Percentiles rank a stretch among this genome's conserved stretches.
phyloP scores from a whole-genome alignment of 2,797 vertebrate species.

The Typhlichthys subterraneus region DNA sequence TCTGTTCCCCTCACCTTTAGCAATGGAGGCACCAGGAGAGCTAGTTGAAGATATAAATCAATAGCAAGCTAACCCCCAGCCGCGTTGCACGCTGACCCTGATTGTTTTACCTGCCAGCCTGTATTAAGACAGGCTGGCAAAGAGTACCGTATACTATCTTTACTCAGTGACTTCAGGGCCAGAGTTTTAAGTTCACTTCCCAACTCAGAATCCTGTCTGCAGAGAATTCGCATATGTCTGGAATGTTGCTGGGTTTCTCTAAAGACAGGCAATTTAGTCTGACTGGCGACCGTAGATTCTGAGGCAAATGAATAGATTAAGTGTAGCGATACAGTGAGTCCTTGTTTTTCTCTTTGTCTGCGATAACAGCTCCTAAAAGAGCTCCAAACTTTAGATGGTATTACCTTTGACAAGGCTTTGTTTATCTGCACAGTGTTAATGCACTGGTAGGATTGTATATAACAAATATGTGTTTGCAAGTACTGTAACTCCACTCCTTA shows the following conservation, averaged over 20 bases:
- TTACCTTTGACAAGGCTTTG: slow-evolving; percentile 53
- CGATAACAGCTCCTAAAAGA: slow-evolving; percentile 33
- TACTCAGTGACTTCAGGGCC: not conserved
- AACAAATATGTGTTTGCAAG: slow-evolving; percentile 49
- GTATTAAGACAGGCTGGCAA: slow-evolving; percentile 51
- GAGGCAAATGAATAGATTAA: slow-evolving; percentile 18
- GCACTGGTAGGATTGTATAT: slow-evolving; percentile 15
- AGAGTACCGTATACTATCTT: slow-evolving; percentile 47
- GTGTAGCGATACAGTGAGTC: slow-evolving; percentile 6
- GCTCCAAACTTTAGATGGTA: slow-evolving; percentile 11
- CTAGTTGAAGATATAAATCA: slow-evolving; percentile 74
- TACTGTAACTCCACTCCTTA: slow-evolving; percentile 33
- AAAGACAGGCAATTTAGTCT: too few relatives aligned
- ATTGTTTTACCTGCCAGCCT: slow-evolving; percentile 56
- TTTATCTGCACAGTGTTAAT: slow-evolving; percentile 4
- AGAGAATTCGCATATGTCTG: too few relatives aligned
- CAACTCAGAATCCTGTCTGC: too few relatives aligned
- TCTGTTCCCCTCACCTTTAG: slow-evolving; percentile 71
- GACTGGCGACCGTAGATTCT: not conserved
- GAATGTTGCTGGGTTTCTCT: too few relatives aligned
- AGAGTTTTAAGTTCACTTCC: too few relatives aligned
- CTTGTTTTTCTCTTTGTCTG: slow-evolving; percentile 9
- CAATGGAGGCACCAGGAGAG: slow-evolving; percentile 58
- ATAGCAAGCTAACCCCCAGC: slow-evolving; percentile 53
- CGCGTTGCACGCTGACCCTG: slow-evolving; percentile 36